Base-by-base conservation (phyloP, 2,888 invertebrate species). In the Ischnus inquisitorius region DNA sequence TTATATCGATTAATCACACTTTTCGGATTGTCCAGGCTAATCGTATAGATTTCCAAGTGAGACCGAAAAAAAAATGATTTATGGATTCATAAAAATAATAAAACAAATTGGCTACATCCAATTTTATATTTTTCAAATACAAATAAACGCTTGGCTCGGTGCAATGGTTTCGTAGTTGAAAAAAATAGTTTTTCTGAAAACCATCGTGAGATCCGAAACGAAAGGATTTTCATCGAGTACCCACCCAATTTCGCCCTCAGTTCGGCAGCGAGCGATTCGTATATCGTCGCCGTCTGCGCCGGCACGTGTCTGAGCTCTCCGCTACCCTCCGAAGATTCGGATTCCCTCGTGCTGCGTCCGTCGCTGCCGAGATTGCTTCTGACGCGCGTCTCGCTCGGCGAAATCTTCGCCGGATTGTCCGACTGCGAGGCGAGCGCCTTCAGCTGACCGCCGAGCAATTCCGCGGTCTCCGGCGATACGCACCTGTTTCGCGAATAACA, bases 401-500 rank as follows among this genome's bases (percentile, higher is more conserved):
- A 89, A 16, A 92, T 86, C 67, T 92, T 91, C 14, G 90, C 90
- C 62, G 90, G 87, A 88, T 90, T 93, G 82, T 93, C 93, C 80
- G 92, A 91, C 85, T 92, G 92, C 25, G 91, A 90, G 51, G 92
- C 95, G 80, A 99, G 94, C 8, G 97, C 96, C 94, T 97, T 97
- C 82, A 99, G 94, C 91, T 98, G 98, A 12, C 96, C 96, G 92
- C 97, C 97, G 81, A 99, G 95, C 92, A 98, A 95, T 84, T 97
- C 96, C 0, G 99, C 99, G 22, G 99, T 99, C 92, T 98, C 97
- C 86, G 98, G 96, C 10, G 98, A 98, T 93, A 99, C 99, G 93
- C 98, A 98, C 94, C 98, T 96, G 92, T 96, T 83, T 2, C 2
- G 12, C 43, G 16, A 28, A 25, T 39, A n/a, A n/a, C n/a, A n/a